These are phyloP conservation scores for Eulemur macaco DNA, from an alignment of 2,113 vertebrate species.

Conservation along the genomic window DNA sequence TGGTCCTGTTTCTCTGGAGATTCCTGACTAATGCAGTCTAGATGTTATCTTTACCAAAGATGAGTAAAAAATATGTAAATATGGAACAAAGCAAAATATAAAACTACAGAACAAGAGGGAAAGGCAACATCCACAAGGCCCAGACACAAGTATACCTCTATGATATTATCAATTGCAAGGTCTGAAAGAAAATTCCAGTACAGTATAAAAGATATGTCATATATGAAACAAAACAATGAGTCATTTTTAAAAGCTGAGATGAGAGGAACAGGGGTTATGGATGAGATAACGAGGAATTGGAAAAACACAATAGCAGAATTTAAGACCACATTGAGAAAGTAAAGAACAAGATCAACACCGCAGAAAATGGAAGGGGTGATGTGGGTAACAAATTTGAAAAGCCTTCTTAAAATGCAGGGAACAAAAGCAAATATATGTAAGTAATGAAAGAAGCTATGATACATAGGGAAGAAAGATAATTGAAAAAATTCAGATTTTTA, in stretches of 20 bases:
- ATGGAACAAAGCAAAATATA: background rate
- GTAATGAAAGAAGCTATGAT: background rate
- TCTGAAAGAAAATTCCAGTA: background rate
- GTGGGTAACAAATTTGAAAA: background rate
- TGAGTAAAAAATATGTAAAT: background rate
- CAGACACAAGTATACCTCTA: background rate
- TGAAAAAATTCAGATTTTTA: background rate
- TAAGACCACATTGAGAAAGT: background rate
- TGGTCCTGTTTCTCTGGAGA: background rate
- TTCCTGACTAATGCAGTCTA: background rate
- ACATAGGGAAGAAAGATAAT: background rate
- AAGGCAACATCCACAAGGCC: background rate
- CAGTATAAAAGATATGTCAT: background rate
- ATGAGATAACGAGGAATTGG: background rate
- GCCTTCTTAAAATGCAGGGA: background rate
- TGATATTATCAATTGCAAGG: background rate
- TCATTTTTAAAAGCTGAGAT: background rate
- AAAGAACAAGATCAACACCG: background rate
- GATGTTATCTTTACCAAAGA: background rate
- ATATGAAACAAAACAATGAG: background rate
- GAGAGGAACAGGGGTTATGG: background rate
- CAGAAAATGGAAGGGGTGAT: background rate
- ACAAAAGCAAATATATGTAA: background rate
- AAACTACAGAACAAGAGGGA: background rate
- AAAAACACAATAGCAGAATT: background rate